phyloP scores from a whole-genome alignment of 2,113 vertebrate species.

The Xiphophorus maculatus region DNA sequence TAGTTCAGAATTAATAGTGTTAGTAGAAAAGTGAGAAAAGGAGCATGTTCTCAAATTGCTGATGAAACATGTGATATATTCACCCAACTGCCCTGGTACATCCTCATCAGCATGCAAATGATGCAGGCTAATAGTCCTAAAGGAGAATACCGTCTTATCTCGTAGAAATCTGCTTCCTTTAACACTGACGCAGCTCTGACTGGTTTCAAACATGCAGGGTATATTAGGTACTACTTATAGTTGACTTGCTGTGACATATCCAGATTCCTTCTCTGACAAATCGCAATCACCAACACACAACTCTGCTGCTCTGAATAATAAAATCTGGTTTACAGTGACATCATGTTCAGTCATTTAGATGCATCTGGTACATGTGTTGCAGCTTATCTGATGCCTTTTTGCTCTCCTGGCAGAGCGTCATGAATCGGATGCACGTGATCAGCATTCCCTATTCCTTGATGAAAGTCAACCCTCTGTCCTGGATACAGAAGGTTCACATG shows the following conservation, averaged over 20 bases:
- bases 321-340: conserved; percentile 20
- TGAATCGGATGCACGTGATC: conserved; percentile 96
- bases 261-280: conserved; percentile 10
- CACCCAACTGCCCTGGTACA: background rate
- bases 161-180: background rate
- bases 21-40: background rate
- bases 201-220: background rate
- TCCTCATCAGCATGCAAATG: conserved; percentile 18
- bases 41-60: conserved; percentile 17
- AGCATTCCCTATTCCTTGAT: conserved; percentile 96
- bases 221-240: conserved; percentile 7
- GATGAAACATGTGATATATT: conserved; percentile 14
- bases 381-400: conserved; percentile 23
- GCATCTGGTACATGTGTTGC: background rate
- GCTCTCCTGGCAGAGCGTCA: conserved; percentile 84
- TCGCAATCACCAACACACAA: background rate
- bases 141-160: background rate
- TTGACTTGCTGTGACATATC: conserved; percentile 3
- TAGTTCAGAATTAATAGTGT: background rate
- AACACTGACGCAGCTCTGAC: conserved; percentile 1
- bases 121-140: conserved; percentile 29
- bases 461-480: conserved; percentile 97
- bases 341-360: background rate
- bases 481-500: conserved; percentile 94
- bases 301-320: background rate